A percentile compares a stretch with the other conserved stretches of the same genome.
These are phyloP conservation scores for Oreocharis arfaki DNA, from an alignment of 2,113 vertebrate species.

Conservation along the genomic window DNA sequence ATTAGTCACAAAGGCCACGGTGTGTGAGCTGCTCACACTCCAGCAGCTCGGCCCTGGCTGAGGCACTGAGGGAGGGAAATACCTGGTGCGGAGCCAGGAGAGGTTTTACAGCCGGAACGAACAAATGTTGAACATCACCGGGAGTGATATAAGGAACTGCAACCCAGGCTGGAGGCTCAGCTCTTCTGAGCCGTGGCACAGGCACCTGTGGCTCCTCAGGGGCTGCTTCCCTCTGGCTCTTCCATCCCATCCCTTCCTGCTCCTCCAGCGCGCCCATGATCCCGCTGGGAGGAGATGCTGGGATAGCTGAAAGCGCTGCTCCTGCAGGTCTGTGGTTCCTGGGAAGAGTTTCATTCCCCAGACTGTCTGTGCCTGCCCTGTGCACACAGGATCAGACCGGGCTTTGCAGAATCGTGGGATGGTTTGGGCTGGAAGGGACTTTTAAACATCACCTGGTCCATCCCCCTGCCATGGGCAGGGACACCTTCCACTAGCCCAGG, in stretches of 20 bases:
- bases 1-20: rapidly evolving
- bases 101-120: slow-evolving; percentile 38
- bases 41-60: not conserved
- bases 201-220: not conserved
- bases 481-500: not conserved
- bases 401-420: not conserved
- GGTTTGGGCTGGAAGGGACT: not conserved
- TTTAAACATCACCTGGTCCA: not conserved
- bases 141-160: not conserved
- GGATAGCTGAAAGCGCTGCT: rapidly evolving
- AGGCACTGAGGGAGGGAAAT: not conserved
- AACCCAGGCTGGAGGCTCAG: not conserved
- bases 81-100: slow-evolving; percentile 22
- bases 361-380: not conserved
- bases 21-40: not conserved
- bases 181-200: not conserved
- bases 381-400: rapidly evolving
- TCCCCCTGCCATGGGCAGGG: rapidly evolving
- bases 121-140: not conserved
- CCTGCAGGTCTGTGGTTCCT: not conserved
- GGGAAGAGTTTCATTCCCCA: not conserved
- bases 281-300: not conserved
- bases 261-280: rapidly evolving
- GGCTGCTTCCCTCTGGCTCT: not conserved
- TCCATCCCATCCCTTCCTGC: not conserved